These are phyloP conservation scores for Meiosimyza decipiens DNA, from an alignment of 2,888 invertebrate genomes.

Conservation along the genomic window DNA sequence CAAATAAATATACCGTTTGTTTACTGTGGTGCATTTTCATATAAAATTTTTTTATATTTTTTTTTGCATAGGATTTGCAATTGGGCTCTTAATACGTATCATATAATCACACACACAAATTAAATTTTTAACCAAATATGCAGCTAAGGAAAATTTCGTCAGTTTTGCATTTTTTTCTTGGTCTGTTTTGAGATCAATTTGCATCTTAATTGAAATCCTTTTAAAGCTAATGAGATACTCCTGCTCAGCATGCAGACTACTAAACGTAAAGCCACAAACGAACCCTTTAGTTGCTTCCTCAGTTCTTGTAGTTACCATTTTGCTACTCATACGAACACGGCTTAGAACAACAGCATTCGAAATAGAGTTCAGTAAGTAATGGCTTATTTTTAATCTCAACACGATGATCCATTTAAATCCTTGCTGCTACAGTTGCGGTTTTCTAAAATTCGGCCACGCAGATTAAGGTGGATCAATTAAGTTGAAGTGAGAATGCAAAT, in stretches of 20 bases:
- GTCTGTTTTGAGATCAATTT: slow-evolving; percentile 61
- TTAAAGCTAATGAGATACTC: slow-evolving; percentile 60
- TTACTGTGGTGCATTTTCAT: too few relatives aligned
- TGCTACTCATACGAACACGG: slow-evolving; percentile 21
- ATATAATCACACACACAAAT: neutral
- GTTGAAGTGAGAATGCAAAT: slow-evolving; percentile 62
- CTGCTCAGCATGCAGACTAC: slow-evolving; percentile 31
- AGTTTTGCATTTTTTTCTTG: too few relatives aligned
- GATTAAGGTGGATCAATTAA: slow-evolving; percentile 62
- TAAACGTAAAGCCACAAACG: neutral
- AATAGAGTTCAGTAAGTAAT: slow-evolving; percentile 9
- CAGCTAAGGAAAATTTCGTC: slow-evolving; percentile 21
- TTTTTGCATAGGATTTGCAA: too few relatives aligned
- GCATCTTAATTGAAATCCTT: slow-evolving; percentile 64
- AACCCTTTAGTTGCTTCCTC: slow-evolving; percentile 45
- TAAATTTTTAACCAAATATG: too few relatives aligned
- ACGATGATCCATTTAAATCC: slow-evolving; percentile 24
- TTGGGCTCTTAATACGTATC: too few relatives aligned
- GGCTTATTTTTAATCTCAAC: slow-evolving; percentile 38
- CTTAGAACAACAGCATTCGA: neutral
- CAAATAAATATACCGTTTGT: too few relatives aligned
- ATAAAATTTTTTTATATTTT: too few relatives aligned
- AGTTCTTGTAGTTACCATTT: slow-evolving; percentile 41
- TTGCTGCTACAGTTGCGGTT: slow-evolving; percentile 8
- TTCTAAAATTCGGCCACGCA: slow-evolving; percentile 25